Percentiles rank a stretch among this genome's conserved stretches.
phyloP scores from a whole-genome alignment of 2,113 vertebrate species.

The Murina feae region DNA sequence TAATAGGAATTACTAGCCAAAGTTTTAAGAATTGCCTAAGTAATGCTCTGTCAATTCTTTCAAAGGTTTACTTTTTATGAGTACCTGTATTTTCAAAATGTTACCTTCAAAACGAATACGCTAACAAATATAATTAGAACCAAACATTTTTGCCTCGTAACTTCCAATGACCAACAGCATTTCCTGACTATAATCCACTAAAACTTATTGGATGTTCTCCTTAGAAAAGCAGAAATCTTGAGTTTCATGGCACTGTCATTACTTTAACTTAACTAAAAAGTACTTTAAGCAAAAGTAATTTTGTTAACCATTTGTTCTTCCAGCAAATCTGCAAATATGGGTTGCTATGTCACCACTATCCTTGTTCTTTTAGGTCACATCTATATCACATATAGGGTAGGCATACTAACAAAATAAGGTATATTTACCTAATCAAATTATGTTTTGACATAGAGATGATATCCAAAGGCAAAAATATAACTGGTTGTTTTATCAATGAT shows the following conservation, averaged over 20 bases:
- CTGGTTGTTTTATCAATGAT: neutral
- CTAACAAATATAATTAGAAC: neutral
- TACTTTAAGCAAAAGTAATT: neutral
- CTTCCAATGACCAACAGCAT: neutral
- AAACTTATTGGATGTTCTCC: neutral
- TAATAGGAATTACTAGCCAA: neutral
- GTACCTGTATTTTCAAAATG: neutral
- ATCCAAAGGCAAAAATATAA: constrained; percentile 16
- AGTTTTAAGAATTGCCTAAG: neutral
- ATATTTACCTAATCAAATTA: neutral
- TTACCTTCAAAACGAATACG: neutral
- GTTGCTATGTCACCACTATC: neutral
- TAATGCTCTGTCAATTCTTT: neutral
- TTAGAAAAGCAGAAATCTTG: neutral
- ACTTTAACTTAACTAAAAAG: neutral
- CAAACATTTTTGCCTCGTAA: neutral
- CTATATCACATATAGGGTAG: neutral
- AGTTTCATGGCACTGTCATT: neutral
- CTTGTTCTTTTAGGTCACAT: neutral
- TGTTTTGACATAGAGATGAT: neutral
- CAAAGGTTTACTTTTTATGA: neutral
- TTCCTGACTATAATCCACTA: neutral
- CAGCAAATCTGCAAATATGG: neutral
- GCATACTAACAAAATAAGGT: neutral
- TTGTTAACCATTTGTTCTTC: neutral